Conservation (phyloP, 2,888 invertebrate species). For the Schrankia costaestrigalis region DNA sequence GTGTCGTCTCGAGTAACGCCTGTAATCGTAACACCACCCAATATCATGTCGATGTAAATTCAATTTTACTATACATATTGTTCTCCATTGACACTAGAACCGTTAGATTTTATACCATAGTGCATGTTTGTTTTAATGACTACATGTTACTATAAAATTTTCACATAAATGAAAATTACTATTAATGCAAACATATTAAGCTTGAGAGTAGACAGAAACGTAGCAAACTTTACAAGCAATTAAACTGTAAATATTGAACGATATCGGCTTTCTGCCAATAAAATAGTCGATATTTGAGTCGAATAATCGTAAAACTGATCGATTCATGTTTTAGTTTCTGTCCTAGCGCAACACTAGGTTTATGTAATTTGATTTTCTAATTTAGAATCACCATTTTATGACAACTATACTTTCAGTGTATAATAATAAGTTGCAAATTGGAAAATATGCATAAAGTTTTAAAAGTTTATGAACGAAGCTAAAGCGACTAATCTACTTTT, state of each 20-base stretch:
- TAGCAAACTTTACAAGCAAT: conserved; percentile 33
- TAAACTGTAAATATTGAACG: conserved; percentile 33
- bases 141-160: conserved; percentile 32
- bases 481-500: too few relatives aligned
- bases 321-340: too few relatives aligned
- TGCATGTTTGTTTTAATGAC: conserved; percentile 31
- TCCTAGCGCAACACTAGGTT: too few relatives aligned
- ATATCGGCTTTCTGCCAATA: conserved; percentile 17
- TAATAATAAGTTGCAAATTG: too few relatives aligned
- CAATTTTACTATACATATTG: conserved; percentile 39
- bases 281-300: conserved; percentile 6
- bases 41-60: conserved; percentile 48
- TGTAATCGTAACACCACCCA: conserved; percentile 40
- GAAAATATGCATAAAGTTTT: too few relatives aligned
- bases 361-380: too few relatives aligned
- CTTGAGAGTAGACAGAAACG: conserved; percentile 27
- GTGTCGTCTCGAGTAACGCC: conserved; percentile 44
- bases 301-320: conserved; percentile 8
- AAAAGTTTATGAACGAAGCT: too few relatives aligned
- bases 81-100: conserved; percentile 37
- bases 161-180: conserved; percentile 36
- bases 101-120: conserved; percentile 39
- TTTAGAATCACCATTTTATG: too few relatives aligned
- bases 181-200: conserved; percentile 32
- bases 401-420: too few relatives aligned